A percentile compares a stretch with the other conserved stretches of the same genome.
phyloP scores from a whole-genome alignment of 1,140 invertebrate species.

The Onthophagus taurus region DNA sequence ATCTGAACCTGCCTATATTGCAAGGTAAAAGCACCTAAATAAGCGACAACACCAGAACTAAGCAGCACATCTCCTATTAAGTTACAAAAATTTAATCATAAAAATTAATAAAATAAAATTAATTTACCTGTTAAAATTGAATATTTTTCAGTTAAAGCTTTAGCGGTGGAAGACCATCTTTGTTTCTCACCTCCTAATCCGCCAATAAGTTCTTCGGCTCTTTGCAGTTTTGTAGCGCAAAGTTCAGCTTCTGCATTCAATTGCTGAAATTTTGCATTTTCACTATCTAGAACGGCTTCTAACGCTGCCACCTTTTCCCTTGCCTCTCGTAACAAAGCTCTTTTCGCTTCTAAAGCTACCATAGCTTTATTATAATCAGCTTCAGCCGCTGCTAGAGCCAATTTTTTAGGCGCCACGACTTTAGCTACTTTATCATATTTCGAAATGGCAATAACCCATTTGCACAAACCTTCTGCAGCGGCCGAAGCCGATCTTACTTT shows the following conservation, averaged over 20 bases:
- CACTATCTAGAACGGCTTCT: constrained; percentile 57
- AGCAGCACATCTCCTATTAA: constrained; percentile 73
- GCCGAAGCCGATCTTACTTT: constrained; percentile 73
- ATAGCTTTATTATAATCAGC: constrained; percentile 48
- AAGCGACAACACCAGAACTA: constrained; percentile 80
- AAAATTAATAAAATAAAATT: constrained; percentile 3
- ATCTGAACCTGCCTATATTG: constrained; percentile 63
- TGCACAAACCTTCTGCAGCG: constrained; percentile 74
- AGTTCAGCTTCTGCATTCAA: constrained; percentile 74
- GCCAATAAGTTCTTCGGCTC: constrained; percentile 87
- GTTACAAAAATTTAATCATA: neutral
- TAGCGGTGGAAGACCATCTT: constrained; percentile 73
- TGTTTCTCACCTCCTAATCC: constrained; percentile 75
- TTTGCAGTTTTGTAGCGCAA: constrained; percentile 80
- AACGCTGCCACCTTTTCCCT: constrained; percentile 51
- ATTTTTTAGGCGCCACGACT: constrained; percentile 77
- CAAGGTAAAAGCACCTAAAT: constrained; percentile 83
- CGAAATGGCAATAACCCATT: constrained; percentile 86
- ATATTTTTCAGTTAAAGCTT: constrained; percentile 60
- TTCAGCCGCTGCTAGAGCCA: constrained; percentile 68
- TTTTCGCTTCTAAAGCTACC: constrained; percentile 61
- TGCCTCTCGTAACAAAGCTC: constrained; percentile 64
- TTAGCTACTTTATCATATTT: constrained; percentile 90
- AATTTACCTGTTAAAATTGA: constrained; percentile 43
- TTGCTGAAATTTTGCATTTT: constrained; percentile 45